These are phyloP conservation scores for cat (Felis catus) DNA, from an alignment of 2,113 vertebrate genomes.

Conservation along the genomic window F.catus_Fca126_mat1.0 CM031421.1:41268501-41269000, in stretches of 20 bases:
- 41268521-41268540: background rate
- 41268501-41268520: background rate
- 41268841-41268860: background rate
- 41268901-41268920: background rate
- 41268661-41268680: background rate
- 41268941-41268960: background rate
- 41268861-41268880: background rate
- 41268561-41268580: background rate
- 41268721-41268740: background rate
- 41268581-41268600: background rate
- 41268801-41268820: background rate
- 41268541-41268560: background rate
- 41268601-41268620: background rate
- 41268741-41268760: background rate
- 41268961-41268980: background rate
- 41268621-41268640: background rate
- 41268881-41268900: background rate
- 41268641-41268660: background rate
- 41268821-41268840: background rate
- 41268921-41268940: background rate
- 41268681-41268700: background rate
- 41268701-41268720: background rate
- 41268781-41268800: background rate
- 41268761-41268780: background rate
- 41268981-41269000: background rate